phyloP scores from a whole-genome alignment of 2,113 vertebrate genomes.

The Myiopsitta monachus region DNA sequence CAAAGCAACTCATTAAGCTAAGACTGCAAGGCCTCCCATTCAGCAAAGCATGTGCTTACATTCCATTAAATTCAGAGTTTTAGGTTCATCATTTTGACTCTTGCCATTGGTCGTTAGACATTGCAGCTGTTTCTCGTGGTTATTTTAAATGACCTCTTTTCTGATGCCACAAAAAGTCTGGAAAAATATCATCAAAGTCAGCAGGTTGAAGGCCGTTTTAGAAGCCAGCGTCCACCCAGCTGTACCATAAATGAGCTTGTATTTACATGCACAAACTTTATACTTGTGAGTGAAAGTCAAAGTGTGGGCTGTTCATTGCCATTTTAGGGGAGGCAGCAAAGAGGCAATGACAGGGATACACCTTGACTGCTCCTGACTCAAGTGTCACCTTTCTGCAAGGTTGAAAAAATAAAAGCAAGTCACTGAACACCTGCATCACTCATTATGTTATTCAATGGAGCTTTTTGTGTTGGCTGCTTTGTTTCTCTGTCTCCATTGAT shows the following conservation, averaged over 20 bases:
- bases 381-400: slow-evolving; percentile 36
- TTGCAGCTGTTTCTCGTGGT: background rate
- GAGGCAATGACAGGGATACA: background rate
- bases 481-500: slow-evolving; percentile 39
- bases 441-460: slow-evolving; percentile 26
- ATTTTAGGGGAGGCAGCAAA: background rate
- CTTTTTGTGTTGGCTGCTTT: slow-evolving; percentile 46
- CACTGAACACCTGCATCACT: slow-evolving; percentile 58
- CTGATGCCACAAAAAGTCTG: background rate
- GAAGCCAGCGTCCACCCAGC: background rate
- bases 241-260: background rate
- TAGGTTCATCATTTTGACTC: background rate
- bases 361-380: background rate
- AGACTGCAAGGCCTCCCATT: background rate
- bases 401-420: background rate
- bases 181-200: background rate
- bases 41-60: background rate
- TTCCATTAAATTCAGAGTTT: background rate
- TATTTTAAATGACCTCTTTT: background rate
- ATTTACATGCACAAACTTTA: background rate
- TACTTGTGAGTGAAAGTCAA: background rate
- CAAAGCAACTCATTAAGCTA: slow-evolving; percentile 29
- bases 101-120: background rate
- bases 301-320: background rate
- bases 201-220: background rate